phyloP scores from a whole-genome alignment of 2,797 vertebrate genomes.

The Rhinatrema bivittatum region DNA sequence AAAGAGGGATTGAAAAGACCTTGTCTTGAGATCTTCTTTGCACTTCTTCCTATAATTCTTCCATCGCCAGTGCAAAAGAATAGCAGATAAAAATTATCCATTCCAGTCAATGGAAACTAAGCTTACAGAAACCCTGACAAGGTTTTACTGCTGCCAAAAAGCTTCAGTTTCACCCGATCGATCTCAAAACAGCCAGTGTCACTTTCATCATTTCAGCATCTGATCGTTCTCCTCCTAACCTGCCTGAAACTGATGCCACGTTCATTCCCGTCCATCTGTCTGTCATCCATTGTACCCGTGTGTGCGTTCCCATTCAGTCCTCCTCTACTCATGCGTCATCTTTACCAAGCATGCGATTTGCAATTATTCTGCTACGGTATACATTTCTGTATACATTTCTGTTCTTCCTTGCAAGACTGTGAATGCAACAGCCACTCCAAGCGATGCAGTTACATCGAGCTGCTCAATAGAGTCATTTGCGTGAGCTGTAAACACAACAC shows the following conservation, averaged over 20 bases:
- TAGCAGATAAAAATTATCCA: neutral
- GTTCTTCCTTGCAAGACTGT: slow-evolving; percentile 94
- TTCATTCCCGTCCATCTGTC: slow-evolving; percentile 48
- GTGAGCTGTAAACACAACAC: slow-evolving; percentile 99
- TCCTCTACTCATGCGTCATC: slow-evolving; percentile 54
- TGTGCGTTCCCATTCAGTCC: slow-evolving; percentile 42
- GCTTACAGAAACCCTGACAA: slow-evolving; percentile 42
- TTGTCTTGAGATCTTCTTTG: no score
- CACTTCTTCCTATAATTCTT: no score
- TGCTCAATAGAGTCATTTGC: slow-evolving; percentile 97
- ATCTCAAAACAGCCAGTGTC: slow-evolving; percentile 37
- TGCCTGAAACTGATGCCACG: slow-evolving; percentile 59
- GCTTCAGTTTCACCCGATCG: slow-evolving; percentile 53
- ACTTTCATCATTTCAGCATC: slow-evolving; percentile 33
- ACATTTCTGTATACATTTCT: slow-evolving; percentile 66
- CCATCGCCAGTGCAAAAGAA: no score
- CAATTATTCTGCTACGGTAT: slow-evolving; percentile 58
- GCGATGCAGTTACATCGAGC: slow-evolving; percentile 99
- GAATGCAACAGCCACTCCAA: slow-evolving; percentile 99
- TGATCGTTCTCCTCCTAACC: slow-evolving; percentile 36
- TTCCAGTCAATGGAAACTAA: slow-evolving; percentile 16
- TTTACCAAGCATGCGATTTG: slow-evolving; percentile 73
- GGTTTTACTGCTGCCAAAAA: slow-evolving; percentile 62
- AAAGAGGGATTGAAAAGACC: no score
- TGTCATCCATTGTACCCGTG: slow-evolving; percentile 42